A percentile compares a stretch with the other conserved stretches of the same genome.
These are phyloP conservation scores for Megaptera novaeangliae DNA, from an alignment of 2,113 vertebrate species.

Conservation along the genomic window DNA sequence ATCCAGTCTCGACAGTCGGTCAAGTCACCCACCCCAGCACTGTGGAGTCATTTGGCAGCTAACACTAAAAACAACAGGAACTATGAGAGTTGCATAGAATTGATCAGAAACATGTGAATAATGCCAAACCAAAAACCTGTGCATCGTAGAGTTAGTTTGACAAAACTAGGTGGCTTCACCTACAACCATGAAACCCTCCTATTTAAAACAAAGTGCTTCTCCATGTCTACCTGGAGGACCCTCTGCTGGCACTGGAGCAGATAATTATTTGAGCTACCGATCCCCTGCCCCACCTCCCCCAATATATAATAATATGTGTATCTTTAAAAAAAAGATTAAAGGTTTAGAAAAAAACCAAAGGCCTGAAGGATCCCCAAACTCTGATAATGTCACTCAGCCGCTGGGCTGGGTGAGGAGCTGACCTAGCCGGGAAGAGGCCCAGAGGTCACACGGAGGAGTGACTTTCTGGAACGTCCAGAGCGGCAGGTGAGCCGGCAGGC, in stretches of 20 bases:
- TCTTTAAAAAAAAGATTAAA: conserved; percentile 70
- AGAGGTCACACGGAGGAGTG: conserved; percentile 81
- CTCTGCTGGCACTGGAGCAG: conserved; percentile 76
- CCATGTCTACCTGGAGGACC: conserved; percentile 70
- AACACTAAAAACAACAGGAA: conserved; percentile 67
- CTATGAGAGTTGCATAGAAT: conserved; percentile 83
- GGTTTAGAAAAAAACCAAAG: conserved; percentile 74
- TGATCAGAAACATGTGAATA: conserved; percentile 73
- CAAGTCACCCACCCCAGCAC: conserved; percentile 46
- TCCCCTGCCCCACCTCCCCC: neutral
- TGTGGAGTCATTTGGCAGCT: conserved; percentile 75
- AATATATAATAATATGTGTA: conserved; percentile 54
- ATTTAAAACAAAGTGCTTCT: conserved; percentile 77
- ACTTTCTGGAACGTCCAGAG: conserved; percentile 74
- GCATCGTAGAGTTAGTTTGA: conserved; percentile 59
- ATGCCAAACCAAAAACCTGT: conserved; percentile 72
- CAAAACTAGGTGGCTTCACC: conserved; percentile 67
- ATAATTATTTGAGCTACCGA: conserved; percentile 58
- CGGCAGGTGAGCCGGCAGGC: conserved; percentile 70
- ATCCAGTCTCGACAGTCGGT: conserved; percentile 63
- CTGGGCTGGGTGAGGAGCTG: conserved; percentile 79
- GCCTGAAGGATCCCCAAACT: conserved; percentile 46
- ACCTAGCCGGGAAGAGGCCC: conserved; percentile 80
- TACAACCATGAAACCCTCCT: conserved; percentile 75
- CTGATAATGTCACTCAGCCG: conserved; percentile 75